These are phyloP conservation scores for Pionites leucogaster DNA, from an alignment of 2,113 vertebrate genomes.

Conservation along the genomic window DNA sequence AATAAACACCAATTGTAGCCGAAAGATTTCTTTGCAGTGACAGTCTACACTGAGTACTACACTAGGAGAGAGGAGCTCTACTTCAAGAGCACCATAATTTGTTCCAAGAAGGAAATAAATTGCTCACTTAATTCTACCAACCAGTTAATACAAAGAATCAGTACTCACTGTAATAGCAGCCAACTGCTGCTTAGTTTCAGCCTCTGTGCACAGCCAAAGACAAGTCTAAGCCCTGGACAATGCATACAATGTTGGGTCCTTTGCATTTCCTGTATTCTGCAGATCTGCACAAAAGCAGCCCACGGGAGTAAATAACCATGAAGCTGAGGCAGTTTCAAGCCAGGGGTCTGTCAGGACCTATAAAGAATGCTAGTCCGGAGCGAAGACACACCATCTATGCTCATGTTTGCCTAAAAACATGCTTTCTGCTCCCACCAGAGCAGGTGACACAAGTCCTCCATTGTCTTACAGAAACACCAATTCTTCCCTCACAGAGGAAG, in stretches of 20 bases:
- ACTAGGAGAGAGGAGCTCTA: background rate
- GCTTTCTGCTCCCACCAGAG: background rate
- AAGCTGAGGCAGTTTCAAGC: background rate
- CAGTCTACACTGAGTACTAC: background rate
- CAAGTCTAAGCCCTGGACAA: background rate
- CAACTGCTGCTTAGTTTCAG: background rate
- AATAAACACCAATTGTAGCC: background rate
- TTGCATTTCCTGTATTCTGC: background rate
- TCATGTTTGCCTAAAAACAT: accelerated
- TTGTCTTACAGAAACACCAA: background rate
- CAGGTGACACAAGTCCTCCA: background rate
- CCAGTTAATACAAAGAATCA: background rate
- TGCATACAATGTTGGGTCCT: background rate
- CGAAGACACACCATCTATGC: background rate
- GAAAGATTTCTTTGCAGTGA: background rate
- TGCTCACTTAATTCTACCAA: background rate
- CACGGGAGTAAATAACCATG: background rate
- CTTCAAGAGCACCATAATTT: background rate
- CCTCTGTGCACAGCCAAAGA: background rate
- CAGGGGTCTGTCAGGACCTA: background rate
- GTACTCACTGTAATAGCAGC: background rate
- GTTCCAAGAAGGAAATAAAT: background rate
- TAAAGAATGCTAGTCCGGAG: background rate
- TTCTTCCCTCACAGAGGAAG: background rate
- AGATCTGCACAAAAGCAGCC: background rate